Conservation (phyloP, 2,113 vertebrate species). For the Andinoacara biseriatus region DNA sequence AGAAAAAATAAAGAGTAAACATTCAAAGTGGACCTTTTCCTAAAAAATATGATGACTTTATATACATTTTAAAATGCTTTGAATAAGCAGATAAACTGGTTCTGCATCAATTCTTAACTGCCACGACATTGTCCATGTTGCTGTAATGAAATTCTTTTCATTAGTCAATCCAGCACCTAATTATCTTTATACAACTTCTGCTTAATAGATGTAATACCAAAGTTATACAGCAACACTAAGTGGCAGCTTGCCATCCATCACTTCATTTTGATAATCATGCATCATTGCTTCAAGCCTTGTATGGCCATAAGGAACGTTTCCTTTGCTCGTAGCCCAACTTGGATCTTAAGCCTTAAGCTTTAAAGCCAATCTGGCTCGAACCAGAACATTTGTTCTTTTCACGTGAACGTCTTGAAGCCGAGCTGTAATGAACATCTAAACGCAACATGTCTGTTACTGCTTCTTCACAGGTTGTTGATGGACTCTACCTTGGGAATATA, state of each 20-base stretch:
- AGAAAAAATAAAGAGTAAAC: too few species aligned
- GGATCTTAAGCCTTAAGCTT: constrained; percentile 55
- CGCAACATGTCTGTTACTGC: constrained; percentile 61
- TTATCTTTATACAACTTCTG: background rate
- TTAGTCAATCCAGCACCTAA: background rate
- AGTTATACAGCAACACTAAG: constrained; percentile 9
- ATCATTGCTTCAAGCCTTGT: constrained; percentile 58
- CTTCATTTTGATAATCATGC: constrained; percentile 43
- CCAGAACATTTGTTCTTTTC: constrained; percentile 40
- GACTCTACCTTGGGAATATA: constrained; percentile 90
- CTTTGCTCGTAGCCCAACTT: constrained; percentile 23
- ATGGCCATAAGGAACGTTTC: constrained; percentile 50
- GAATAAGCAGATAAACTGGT: background rate
- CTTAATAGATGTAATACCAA: background rate
- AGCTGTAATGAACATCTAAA: constrained; percentile 32
- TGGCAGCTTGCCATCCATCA: constrained; percentile 20
- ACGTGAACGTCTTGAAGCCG: constrained; percentile 29
- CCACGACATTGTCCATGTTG: background rate
- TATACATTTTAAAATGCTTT: background rate
- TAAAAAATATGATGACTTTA: background rate
- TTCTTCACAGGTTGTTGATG: constrained; percentile 83
- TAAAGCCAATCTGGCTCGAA: constrained; percentile 63
- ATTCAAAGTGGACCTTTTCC: background rate
- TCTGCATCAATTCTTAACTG: background rate
- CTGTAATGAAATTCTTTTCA: background rate